Percentiles rank a stretch among this genome's conserved stretches.
phyloP scores from a whole-genome alignment of 2,797 vertebrate species.

The Typhlichthys eigenmanni region DNA sequence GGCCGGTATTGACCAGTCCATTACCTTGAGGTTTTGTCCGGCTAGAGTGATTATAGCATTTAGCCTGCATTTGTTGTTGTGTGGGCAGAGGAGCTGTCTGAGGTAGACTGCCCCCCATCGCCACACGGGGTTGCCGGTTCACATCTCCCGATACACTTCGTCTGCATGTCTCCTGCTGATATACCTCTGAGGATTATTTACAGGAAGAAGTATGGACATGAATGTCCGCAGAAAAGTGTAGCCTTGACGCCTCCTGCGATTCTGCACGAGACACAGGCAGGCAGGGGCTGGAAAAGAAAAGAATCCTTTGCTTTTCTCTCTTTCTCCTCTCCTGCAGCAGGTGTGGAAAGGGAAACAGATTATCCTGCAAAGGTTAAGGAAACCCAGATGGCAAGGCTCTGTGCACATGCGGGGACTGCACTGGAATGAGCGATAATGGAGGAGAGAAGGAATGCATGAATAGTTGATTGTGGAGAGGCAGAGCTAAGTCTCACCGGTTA shows the following conservation, averaged over 20 bases:
- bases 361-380: conserved; percentile 36
- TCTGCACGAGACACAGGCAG: not conserved
- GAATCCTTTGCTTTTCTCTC: not conserved
- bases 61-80: conserved; percentile 57
- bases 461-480: no score
- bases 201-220: conserved; percentile 30
- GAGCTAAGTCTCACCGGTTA: no score
- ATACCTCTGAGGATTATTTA: conserved; percentile 30
- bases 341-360: conserved; percentile 24
- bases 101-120: conserved; percentile 33
- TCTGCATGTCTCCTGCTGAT: conserved; percentile 31
- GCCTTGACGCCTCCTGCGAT: no score
- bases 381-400: conserved; percentile 29
- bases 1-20: conserved; percentile 58
- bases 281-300: not conserved
- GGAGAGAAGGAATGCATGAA: no score
- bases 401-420: conserved; percentile 3
- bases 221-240: conserved; percentile 4
- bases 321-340: conserved; percentile 10
- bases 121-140: conserved; percentile 35
- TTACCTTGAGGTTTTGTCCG: conserved; percentile 62
- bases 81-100: conserved; percentile 29
- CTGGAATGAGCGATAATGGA: not conserved
- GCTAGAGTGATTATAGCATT: conserved; percentile 61
- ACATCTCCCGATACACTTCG: conserved; percentile 31